Conservation (phyloP, 2,113 vertebrate genomes). For the Vidua macroura region DNA sequence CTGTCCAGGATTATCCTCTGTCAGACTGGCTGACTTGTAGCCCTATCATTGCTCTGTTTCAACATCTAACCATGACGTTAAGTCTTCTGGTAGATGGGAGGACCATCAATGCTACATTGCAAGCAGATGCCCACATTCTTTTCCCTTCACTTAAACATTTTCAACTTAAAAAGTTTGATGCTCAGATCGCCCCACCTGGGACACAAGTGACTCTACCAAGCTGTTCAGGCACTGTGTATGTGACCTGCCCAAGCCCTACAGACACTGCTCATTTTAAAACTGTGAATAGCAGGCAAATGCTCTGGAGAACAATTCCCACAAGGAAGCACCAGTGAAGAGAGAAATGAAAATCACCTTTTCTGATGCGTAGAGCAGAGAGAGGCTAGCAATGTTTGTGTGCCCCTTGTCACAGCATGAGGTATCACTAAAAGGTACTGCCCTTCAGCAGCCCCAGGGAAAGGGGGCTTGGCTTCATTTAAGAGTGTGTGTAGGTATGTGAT, state of each 20-base stretch:
- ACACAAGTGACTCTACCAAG: neutral
- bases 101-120: neutral
- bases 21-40: neutral
- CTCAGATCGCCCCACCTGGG: neutral
- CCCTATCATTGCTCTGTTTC: neutral
- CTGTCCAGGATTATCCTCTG: neutral
- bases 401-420: neutral
- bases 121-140: neutral
- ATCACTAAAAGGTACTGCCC: neutral
- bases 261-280: neutral
- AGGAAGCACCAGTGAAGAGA: neutral
- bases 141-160: neutral
- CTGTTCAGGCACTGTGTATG: neutral
- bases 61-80: neutral
- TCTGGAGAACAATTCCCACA: neutral
- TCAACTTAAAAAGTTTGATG: neutral
- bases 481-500: neutral
- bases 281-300: neutral
- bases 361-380: neutral
- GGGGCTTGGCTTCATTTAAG: neutral
- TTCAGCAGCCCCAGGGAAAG: neutral
- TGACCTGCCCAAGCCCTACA: neutral
- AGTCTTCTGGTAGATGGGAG: neutral
- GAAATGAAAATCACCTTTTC: neutral
- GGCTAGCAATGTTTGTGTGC: neutral